Conservation (phyloP, 2,888 invertebrate genomes). For the Lagria hirta region DNA sequence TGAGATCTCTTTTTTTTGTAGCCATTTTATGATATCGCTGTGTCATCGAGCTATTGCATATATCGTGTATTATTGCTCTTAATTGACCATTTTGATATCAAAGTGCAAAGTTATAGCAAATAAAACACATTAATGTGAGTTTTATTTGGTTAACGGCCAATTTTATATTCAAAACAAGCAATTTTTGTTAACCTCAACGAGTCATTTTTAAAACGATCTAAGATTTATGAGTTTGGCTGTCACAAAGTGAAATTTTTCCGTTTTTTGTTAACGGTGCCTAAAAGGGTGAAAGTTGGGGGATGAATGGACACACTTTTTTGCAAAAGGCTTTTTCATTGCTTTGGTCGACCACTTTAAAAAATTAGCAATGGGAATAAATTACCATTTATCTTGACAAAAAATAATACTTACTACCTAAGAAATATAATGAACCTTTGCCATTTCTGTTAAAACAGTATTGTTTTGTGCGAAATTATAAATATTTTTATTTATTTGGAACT, state of each 20-base stretch:
- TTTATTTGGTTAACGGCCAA: constrained; percentile 47
- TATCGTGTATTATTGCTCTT: constrained; percentile 42
- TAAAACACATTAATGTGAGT: constrained; percentile 44
- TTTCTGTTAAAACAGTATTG: no score
- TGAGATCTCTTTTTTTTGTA: no score
- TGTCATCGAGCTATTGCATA: constrained; percentile 43
- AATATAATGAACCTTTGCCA: no score
- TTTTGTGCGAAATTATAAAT: no score
- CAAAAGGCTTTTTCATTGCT: no score
- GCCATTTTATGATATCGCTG: constrained; percentile 39
- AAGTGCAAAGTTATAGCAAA: constrained; percentile 40
- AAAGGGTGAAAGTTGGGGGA: constrained; percentile 15
- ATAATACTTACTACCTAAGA: no score
- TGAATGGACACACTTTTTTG: no score
- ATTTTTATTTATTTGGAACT: no score
- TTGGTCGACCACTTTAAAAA: no score
- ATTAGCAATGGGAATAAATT: no score
- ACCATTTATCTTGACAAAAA: no score
- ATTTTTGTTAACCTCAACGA: constrained; percentile 13
- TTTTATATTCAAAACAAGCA: constrained; percentile 40
- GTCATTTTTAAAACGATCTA: neutral
- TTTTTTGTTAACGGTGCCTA: no score
- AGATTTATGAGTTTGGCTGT: constrained; percentile 5
- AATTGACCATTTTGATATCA: constrained; percentile 44
- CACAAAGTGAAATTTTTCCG: constrained; percentile 2